Base-by-base conservation (phyloP, 2,797 vertebrate genomes). In the Neopelma chrysocephalum region DNA sequence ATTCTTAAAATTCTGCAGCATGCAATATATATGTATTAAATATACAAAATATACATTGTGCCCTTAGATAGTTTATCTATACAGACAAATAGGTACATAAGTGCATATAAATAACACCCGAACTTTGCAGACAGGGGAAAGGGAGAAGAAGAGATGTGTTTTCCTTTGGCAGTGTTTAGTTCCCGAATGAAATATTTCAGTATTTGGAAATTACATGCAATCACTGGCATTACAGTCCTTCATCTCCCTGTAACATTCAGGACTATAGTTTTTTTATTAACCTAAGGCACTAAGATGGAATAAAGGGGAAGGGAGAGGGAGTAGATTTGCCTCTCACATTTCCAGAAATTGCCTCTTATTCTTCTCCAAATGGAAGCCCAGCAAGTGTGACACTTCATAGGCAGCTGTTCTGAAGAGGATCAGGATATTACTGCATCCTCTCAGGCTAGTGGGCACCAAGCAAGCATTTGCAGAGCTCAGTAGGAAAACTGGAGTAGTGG, bases 331-430 rank as follows among this genome's bases (percentile, higher is more conserved):
- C 34, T 71, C 32, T 91, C 17, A 5, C 45, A 5, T 69, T 91
- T 88, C 38, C 45, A 91, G 85, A 82, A 79, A 90, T 68, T 93
- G 29, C 21, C 15, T 86, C 20, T 47, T 72, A 21, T 88, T 94
- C 48, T 88, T 92, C 73, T 89, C 50, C 54, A 84, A 75, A 60
- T 56, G 34, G n/a, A 81, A 61, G 50, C 56, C 22, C 50, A 91
- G 21, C 40, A 80, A 82, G 32, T n/a, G 26, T 71, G 40, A 81
- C 62, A 78, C 47, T 91, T 94, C 31, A 64, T n/a, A 66, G 40
- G 12, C 93, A 95, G 86, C n/a, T 93, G 70, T 69, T 96, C 71
- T 91, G 87, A 91, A 93, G 87, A 92, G 75, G 43, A 85, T 70
- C 61, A 86, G 72, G 72, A 90, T 78, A 60, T 83, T 54, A 43